These are phyloP conservation scores for Porites lobata DNA, from an alignment of 92 coral and sea anemone genomes.

Conservation along the genomic window DNA sequence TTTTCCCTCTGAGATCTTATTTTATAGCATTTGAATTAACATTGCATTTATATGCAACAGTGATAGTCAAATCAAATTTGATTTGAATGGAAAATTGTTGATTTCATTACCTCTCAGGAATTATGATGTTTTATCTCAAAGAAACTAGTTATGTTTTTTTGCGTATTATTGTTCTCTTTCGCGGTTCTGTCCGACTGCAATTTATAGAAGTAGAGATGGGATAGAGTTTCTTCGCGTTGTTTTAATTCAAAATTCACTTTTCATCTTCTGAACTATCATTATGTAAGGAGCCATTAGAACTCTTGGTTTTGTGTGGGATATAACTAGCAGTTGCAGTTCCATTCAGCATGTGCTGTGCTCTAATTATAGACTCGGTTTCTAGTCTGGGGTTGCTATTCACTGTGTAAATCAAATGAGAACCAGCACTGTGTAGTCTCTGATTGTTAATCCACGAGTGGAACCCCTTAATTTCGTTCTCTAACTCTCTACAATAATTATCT, in stretches of 20 bases:
- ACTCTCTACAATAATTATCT: conserved; percentile 86
- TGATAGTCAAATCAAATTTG: neutral
- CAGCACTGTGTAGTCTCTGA: conserved; percentile 68
- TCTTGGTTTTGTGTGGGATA: conserved; percentile 25
- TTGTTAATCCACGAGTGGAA: conserved; percentile 83
- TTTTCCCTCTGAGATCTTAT: neutral
- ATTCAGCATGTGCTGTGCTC: conserved; percentile 76
- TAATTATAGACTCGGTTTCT: conserved; percentile 75
- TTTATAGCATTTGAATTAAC: neutral
- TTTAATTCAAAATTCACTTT: conserved; percentile 21
- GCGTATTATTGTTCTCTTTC: neutral
- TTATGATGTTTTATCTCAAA: conserved; percentile 6
- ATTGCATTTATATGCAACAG: no score
- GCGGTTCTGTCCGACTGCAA: neutral
- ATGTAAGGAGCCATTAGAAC: conserved; percentile 56
- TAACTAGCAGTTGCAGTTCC: conserved; percentile 45
- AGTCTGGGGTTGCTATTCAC: conserved; percentile 60
- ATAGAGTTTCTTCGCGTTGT: neutral
- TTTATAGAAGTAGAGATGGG: neutral
- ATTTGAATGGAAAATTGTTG: conserved; percentile 21
- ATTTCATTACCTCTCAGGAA: conserved; percentile 13
- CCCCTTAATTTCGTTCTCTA: conserved; percentile 85
- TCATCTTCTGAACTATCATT: conserved; percentile 80
- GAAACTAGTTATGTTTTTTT: conserved; percentile 6
- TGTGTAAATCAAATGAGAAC: conserved; percentile 50